These are phyloP conservation scores for Antheraea pernyi DNA, from an alignment of 1,140 invertebrate genomes.

Conservation along the genomic window DNA sequence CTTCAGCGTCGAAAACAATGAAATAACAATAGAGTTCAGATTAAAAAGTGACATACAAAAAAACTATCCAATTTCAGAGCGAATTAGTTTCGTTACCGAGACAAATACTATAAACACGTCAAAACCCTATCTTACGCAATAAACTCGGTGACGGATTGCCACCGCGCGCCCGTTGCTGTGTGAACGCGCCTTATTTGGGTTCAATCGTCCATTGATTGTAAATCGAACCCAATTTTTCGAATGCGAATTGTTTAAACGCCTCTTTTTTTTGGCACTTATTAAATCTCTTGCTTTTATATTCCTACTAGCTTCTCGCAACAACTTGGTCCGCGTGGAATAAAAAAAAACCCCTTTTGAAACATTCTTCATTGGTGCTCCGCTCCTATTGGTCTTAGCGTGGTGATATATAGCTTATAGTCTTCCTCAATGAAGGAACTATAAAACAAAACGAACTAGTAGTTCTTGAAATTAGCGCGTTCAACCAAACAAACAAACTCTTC, in stretches of 20 bases:
- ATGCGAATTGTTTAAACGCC: not conserved
- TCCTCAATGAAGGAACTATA: too few relatives aligned
- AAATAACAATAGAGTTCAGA: too few relatives aligned
- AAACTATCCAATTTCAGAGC: conserved; percentile 31
- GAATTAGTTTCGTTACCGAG: conserved; percentile 39
- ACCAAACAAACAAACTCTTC: too few relatives aligned
- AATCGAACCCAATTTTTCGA: not conserved
- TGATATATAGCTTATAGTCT: too few relatives aligned
- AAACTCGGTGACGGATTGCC: conserved; percentile 58
- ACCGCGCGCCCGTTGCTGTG: conserved; percentile 33
- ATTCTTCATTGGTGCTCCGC: too few relatives aligned
- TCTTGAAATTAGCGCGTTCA: too few relatives aligned
- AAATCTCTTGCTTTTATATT: not conserved
- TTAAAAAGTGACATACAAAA: conserved; percentile 3
- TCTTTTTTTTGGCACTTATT: not conserved
- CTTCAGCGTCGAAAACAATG: too few relatives aligned
- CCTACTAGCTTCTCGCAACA: not conserved
- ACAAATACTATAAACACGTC: conserved; percentile 49
- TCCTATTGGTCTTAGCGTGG: too few relatives aligned
- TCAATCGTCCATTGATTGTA: conserved; percentile 9
- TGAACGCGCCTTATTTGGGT: conserved; percentile 33
- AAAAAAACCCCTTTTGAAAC: too few relatives aligned
- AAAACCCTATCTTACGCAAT: conserved; percentile 36
- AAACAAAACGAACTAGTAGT: too few relatives aligned
- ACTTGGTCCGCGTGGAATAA: too few relatives aligned